These are phyloP conservation scores for Leptopilina clavipes DNA, from an alignment of 1,140 invertebrate genomes.

Conservation along the genomic window DNA sequence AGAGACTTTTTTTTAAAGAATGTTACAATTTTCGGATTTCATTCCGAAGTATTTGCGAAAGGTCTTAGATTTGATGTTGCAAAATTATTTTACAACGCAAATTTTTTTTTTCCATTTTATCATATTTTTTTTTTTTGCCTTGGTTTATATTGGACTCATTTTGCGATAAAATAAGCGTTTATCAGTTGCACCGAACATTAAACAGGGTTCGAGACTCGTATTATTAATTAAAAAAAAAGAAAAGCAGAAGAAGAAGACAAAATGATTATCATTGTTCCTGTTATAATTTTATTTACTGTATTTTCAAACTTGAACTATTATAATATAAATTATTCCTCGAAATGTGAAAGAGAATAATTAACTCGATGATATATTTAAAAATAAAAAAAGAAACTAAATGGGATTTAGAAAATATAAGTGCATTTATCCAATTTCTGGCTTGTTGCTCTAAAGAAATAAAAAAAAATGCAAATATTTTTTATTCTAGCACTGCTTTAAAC, in stretches of 20 bases:
- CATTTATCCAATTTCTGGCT: background rate
- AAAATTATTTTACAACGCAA: constrained; percentile 1
- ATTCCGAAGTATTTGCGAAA: constrained; percentile 23
- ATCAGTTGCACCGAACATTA: constrained; percentile 23
- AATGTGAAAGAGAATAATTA: background rate
- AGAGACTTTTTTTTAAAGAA: background rate
- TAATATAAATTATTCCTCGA: background rate
- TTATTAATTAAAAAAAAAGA: background rate
- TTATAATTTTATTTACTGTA: constrained; percentile 15
- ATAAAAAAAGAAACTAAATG: background rate
- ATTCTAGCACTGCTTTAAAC: constrained; percentile 4
- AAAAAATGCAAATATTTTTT: constrained; percentile 34
- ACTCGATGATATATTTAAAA: background rate
- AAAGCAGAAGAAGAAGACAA: too few species aligned
- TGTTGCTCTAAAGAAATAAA: background rate
- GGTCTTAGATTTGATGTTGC: background rate
- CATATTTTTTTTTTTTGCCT: background rate
- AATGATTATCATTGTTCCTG: constrained; percentile 23
- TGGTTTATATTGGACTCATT: constrained; percentile 25
- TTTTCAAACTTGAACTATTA: background rate
- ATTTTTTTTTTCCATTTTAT: constrained; percentile 8
- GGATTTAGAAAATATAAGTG: background rate
- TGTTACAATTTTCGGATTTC: background rate
- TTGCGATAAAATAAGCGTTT: constrained; percentile 17
- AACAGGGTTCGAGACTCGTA: constrained; percentile 9